phyloP scores from a whole-genome alignment of 2,113 vertebrate species.

The Malurus melanocephalus region DNA sequence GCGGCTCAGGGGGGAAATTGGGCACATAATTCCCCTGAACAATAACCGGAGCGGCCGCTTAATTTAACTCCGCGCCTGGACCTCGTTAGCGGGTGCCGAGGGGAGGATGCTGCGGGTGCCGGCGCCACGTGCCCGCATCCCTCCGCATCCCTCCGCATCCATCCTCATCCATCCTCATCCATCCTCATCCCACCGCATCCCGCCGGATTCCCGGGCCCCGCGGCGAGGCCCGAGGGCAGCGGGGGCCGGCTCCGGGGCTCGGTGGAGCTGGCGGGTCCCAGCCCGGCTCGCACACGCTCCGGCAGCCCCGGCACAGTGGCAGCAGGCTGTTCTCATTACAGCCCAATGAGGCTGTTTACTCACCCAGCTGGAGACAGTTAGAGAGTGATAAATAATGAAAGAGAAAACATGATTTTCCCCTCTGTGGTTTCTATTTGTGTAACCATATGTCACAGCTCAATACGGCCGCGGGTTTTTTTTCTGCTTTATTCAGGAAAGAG shows the following conservation, averaged over 20 bases:
- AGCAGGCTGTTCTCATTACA: slow-evolving; percentile 86
- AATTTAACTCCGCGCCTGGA: slow-evolving; percentile 24
- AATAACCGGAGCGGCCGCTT: slow-evolving; percentile 49
- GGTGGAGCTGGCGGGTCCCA: not conserved
- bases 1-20: slow-evolving; percentile 63
- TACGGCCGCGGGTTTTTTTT: slow-evolving; percentile 61
- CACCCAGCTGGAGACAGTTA: slow-evolving; percentile 88
- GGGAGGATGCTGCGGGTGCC: slow-evolving; percentile 39
- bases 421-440: slow-evolving; percentile 82
- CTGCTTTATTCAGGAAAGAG: slow-evolving; percentile 72
- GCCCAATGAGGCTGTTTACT: slow-evolving; percentile 90
- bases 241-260: not conserved
- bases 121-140: not conserved
- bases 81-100: not conserved
- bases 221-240: not conserved
- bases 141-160: too few species aligned
- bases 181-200: not conserved
- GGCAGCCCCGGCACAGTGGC: slow-evolving; percentile 73
- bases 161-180: not conserved
- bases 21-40: slow-evolving; percentile 63
- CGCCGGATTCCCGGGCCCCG: accelerated
- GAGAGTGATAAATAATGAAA: slow-evolving; percentile 87
- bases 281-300: slow-evolving; percentile 1
- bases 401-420: slow-evolving; percentile 85
- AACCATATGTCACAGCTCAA: slow-evolving; percentile 79